Conservation (phyloP, 1,140 invertebrate species). For the Panonychus citri region DNA sequence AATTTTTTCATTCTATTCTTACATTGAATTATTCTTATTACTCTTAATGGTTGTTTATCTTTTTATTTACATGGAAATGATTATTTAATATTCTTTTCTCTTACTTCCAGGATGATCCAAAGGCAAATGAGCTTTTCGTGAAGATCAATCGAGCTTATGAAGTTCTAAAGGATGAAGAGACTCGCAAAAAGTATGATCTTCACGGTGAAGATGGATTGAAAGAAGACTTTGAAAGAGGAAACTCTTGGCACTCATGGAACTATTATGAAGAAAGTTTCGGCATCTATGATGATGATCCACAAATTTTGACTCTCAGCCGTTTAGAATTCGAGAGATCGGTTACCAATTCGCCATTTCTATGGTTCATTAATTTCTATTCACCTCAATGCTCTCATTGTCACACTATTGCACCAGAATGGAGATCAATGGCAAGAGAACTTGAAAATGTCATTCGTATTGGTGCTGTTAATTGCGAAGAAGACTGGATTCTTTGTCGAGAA, state of each 20-base stretch:
- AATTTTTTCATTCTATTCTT: too few species aligned
- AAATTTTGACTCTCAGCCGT: conserved; percentile 47
- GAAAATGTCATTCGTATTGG: conserved; percentile 44
- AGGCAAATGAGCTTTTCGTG: conserved; percentile 91
- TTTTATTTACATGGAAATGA: too few species aligned
- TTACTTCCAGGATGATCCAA: conserved; percentile 42
- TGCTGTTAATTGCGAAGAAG: conserved; percentile 58
- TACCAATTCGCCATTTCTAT: conserved; percentile 35
- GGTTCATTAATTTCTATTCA: conserved; percentile 69
- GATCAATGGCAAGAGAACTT: conserved; percentile 43
- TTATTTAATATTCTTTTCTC: too few species aligned
- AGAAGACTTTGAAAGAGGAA: conserved; percentile 24
- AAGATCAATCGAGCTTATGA: conserved; percentile 96
- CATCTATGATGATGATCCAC: conserved; percentile 59
- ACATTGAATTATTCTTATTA: too few species aligned
- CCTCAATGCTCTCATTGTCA: conserved; percentile 64
- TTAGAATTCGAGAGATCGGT: conserved; percentile 44
- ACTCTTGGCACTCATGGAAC: conserved; percentile 47
- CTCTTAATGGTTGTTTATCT: too few species aligned
- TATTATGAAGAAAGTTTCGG: conserved; percentile 64
- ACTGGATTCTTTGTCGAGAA: conserved; percentile 40
- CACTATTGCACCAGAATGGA: conserved; percentile 46
- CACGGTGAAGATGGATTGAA: conserved; percentile 58
- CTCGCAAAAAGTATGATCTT: conserved; percentile 79
- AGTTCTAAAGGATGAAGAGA: conserved; percentile 80